Base-by-base conservation (phyloP, 2,113 vertebrate genomes). In the Psilopsiagon aurifrons region DNA sequence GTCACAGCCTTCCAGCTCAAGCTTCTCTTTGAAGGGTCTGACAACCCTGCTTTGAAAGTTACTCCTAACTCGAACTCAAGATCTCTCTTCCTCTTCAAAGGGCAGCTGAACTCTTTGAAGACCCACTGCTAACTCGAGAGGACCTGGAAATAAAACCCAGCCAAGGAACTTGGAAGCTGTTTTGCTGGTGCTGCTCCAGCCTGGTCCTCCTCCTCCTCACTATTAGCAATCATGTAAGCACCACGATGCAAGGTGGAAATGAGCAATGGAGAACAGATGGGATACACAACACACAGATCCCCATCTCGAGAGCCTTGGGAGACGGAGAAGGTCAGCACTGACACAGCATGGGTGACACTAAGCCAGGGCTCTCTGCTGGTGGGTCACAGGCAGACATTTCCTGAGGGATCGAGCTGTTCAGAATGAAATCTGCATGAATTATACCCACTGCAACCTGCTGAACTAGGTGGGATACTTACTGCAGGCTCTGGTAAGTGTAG, bases 211-310 rank as follows among this genome's bases (percentile, higher is more conserved):
- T 78, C 59, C 88, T 63, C 63, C 84, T 68, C 57, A 37, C 60
- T 43, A 9, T 69, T 11, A 71, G 63, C 4, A 75, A 33, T 20
- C 49, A 29, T 8, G 3, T 3, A 7, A 91, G 55, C 54, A 47
- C 31, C 47, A 27, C 0, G 6, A 43, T 12, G 44, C 47, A 67
- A 77, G 70, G 91, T 81, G 52, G 64, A 76, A 88, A 68, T 13
- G 74, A 81, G 85, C 94, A 86, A 24, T 62, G 41, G 66, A 11
- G 37, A 74, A 39, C 60, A 66, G 92, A 77, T 27, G 49, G 70
- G 44, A 46, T 8, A 1, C 0, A 5, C 23, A 5, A 31, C 29
- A 12, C 10, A 1, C 24, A 43, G 49, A 52, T 24, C 25, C 24
- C 60, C 54, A 28, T 1, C 82, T 6, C 1, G 3, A n/a, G 79